Conservation (phyloP, 1,140 invertebrate species). For the Aphis craccivora region DNA sequence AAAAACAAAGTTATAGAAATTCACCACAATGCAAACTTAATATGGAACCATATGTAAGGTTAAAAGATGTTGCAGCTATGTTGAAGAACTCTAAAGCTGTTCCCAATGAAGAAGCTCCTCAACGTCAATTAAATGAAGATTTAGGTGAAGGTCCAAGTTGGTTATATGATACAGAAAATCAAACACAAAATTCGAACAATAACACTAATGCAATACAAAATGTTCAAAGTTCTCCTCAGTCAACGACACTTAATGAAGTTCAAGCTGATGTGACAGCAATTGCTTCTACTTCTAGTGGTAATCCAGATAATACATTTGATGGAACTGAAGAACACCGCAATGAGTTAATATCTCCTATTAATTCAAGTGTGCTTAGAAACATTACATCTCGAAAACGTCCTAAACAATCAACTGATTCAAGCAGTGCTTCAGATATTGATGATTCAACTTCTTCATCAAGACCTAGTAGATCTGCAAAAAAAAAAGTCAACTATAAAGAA, state of each 20-base stretch:
- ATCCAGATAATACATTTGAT: too few relatives aligned
- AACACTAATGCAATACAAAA: not conserved
- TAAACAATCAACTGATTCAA: constrained; percentile 11
- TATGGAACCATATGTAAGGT: constrained; percentile 41
- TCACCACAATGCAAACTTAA: constrained; percentile 43
- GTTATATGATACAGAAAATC: not conserved
- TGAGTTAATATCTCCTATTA: not conserved
- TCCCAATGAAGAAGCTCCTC: not conserved
- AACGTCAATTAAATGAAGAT: not conserved
- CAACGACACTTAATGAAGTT: not conserved
- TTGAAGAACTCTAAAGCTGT: constrained; percentile 38
- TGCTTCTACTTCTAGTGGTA: not conserved
- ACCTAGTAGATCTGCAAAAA: constrained; percentile 15
- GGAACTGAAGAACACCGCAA: not conserved
- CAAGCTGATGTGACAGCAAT: not conserved
- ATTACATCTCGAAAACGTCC: constrained; percentile 1
- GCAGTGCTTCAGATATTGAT: not conserved
- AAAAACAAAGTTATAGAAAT: not conserved
- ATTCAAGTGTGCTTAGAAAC: constrained; percentile 17
- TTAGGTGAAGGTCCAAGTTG: constrained; percentile 25
- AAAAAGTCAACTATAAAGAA: constrained; percentile 21
- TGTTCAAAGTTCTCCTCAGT: not conserved
- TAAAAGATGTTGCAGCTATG: constrained; percentile 40
- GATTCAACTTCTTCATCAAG: constrained; percentile 40
- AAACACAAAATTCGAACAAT: not conserved